Base-by-base conservation (phyloP, 2,888 invertebrate species). In the Aphodius sticticus region DNA sequence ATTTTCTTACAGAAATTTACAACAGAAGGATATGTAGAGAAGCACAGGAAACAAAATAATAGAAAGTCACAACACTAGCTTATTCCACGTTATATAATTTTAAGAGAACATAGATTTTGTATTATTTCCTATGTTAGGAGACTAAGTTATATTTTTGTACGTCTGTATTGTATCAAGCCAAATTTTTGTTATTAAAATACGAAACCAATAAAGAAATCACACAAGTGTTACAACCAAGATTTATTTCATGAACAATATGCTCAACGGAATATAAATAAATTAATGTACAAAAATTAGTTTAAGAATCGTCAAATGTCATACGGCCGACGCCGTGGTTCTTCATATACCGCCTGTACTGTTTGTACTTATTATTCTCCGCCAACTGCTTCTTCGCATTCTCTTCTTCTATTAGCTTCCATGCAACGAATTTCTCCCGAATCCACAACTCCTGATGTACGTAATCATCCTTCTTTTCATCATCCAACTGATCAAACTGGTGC, bases 241-340 rank as follows among this genome's bases (percentile, higher is more conserved):
- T n/a, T 76, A 12, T 76, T 76, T 36, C 14, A 77, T 76, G 77
- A 79, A 79, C 77, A 79, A 79, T 77, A 77, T 79, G 77, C 79
- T 79, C 77, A 79, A 77, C 74, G 69, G 70, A 75, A 79, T 75
- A 77, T 74, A 77, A 74, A 76, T 36, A 77, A 70, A 75, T n/a
- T 74, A 69, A 38, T 35, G 14, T 26, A 15, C 12, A 76, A 75
- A 37, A 74, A 69, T 69, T 76, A 37, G 26, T 26, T 91, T 90
- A 93, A 78, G 93, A 95, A 87, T 96, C 96, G 85, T 96, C 96
- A 88, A 98, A 98, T n/a, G 96, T 96, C 91, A 98, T 96, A 86
- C 97, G 92, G 0, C 96, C 95, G 0, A 96, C 93, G 3, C 97
- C 97, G 87, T 97, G 96, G 85, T 95, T 96, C 89, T 96, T 97